These are phyloP conservation scores for Aeoliscus strigatus DNA, from an alignment of 2,797 vertebrate genomes.

Conservation along the genomic window DNA sequence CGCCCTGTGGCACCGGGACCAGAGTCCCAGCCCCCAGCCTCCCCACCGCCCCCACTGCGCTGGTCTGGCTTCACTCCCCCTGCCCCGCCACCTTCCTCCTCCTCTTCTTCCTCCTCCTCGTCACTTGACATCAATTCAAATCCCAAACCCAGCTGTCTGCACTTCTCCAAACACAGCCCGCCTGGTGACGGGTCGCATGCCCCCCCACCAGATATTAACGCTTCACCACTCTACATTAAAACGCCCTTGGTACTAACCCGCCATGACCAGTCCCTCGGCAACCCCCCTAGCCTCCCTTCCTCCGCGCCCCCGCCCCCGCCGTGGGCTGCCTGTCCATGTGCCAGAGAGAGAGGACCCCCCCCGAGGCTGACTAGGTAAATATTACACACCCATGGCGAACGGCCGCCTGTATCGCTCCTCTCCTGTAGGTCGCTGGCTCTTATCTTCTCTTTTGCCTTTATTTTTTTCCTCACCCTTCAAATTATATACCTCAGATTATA, in stretches of 20 bases:
- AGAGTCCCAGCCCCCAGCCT: conserved; percentile 74
- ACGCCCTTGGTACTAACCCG: conserved; percentile 78
- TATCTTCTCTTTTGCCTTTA: conserved; percentile 49
- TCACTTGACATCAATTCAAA: conserved; percentile 82
- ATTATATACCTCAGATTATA: conserved; percentile 62
- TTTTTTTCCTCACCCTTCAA: conserved; percentile 45
- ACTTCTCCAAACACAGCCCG: conserved; percentile 79
- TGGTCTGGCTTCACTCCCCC: conserved; percentile 79
- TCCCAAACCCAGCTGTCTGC: conserved; percentile 80
- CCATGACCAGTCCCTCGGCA: conserved; percentile 75
- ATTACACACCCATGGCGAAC: conserved; percentile 68
- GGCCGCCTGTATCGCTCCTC: conserved; percentile 54
- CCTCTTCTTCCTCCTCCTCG: conserved; percentile 75
- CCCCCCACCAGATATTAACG: conserved; percentile 68
- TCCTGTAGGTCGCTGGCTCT: conserved; percentile 59
- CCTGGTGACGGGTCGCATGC: conserved; percentile 67
- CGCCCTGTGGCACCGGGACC: conserved; percentile 77
- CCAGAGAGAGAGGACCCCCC: conserved; percentile 85
- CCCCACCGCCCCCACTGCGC: conserved; percentile 71
- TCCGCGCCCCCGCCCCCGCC: conserved; percentile 72
- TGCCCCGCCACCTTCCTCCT: conserved; percentile 71
- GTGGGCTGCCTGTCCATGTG: conserved; percentile 82
- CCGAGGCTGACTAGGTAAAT: conserved; percentile 88
- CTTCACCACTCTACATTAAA: conserved; percentile 80
- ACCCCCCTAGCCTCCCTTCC: conserved; percentile 78